phyloP scores from a whole-genome alignment of 2,888 invertebrate species.

The Amphipyra berbera region DNA sequence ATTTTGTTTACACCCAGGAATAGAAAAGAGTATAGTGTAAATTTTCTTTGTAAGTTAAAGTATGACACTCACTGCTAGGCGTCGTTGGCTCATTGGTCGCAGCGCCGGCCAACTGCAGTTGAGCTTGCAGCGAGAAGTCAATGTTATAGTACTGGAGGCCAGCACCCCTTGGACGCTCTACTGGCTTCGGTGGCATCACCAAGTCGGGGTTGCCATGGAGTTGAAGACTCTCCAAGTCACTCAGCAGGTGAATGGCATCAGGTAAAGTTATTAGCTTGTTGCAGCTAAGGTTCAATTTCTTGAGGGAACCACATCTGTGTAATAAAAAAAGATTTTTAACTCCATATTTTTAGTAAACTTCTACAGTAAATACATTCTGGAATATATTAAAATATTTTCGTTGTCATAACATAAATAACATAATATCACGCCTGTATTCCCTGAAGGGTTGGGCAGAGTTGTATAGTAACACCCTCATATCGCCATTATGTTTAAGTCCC shows the following conservation, averaged over 20 bases:
- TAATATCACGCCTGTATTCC: too few species aligned
- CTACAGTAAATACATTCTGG: too few species aligned
- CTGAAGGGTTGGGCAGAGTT: too few species aligned
- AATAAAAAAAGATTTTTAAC: neutral
- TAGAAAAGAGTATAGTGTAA: too few species aligned
- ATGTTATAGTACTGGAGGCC: constrained; percentile 99
- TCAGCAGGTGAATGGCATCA: constrained; percentile 98
- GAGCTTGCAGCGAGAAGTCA: constrained; percentile 99
- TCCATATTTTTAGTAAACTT: too few species aligned
- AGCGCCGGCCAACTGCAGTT: constrained; percentile 97
- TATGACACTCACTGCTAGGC: constrained; percentile 90
- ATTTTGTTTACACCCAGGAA: too few species aligned
- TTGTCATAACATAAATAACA: too few species aligned
- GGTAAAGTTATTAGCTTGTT: constrained; percentile 98
- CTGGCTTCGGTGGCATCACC: constrained; percentile 98
- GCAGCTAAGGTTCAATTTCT: constrained; percentile 97
- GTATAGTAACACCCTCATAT: too few species aligned
- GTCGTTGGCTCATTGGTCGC: constrained; percentile 93
- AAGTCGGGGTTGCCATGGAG: constrained; percentile 98
- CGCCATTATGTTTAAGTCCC: too few species aligned
- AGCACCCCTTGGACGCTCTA: constrained; percentile 93
- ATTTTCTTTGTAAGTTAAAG: too few species aligned
- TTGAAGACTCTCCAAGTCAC: constrained; percentile 96
- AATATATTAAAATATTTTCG: neutral
- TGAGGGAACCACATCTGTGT: constrained; percentile 96